Evolutionary conservation across 2,797 vertebrate genomes (phyloP), one percentile per base, ranked within the genome.

Genomic region (Hafferia zeledoni): DNA sequence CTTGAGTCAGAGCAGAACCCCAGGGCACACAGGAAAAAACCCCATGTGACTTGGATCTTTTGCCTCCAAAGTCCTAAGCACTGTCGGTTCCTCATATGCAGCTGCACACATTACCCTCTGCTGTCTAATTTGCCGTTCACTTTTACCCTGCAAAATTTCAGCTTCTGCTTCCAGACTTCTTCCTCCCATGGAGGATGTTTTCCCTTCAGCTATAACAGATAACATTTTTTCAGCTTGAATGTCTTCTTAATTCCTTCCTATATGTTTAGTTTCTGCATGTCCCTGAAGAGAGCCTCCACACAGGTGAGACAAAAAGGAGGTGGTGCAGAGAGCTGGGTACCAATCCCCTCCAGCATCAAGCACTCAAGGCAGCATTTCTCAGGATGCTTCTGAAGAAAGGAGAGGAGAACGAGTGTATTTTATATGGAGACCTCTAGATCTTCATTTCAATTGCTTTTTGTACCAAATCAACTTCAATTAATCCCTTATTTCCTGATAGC

Each of bases 31-130:
- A 80, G 57, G 76, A 33, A 60, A 68, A 86, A 84, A 74, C 1
- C 1, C 39, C 70, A 27, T 25, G 43, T 3, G 6, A 65, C 47
- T 80, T 2, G 2, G 65, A 84, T 44, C 46, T 91, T 93, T 69
- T 43, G 64, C 44, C 72, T 89, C 35, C n/a, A n/a, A 63, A 86
- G 59, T 84, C 83, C 68, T 69, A 60, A 90, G 59, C 53, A n/a
- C 23, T 1, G 0, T 49, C 8, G 2, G 55, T 31, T 53, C 49
- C 43, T 74, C 1, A 0, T n/a, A 55, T 1, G 8, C 11, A 25
- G 71, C 23, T 61, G 31, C 43, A 49, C 4, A 0, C 3, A 5
- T 53, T 75, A 74, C 50, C 49, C 37, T 79, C 68, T 28, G 3
- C 63, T 89, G 88, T 60, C 68, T 79, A 55, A 68, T 92, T 81